Evolutionary conservation across 2,113 vertebrate genomes (phyloP).

Genomic region (Oryzias melastigma): DNA sequence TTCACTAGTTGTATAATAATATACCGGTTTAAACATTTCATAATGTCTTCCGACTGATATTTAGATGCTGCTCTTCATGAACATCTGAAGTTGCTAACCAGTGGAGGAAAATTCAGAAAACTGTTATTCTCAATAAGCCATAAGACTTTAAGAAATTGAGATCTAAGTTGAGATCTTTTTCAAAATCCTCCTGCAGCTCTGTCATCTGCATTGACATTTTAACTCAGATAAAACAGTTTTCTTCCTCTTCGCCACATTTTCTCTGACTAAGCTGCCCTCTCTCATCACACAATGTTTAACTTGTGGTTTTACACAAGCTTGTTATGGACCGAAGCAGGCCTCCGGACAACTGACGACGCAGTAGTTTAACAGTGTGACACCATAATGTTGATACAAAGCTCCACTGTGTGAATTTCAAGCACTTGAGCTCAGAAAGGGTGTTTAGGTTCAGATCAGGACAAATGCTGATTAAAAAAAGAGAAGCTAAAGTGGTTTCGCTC

Average conservation of each 20-base stretch:
- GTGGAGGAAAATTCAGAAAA: background rate
- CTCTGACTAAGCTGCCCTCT: constrained; percentile 24
- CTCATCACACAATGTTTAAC: constrained; percentile 43
- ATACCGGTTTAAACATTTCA: no score
- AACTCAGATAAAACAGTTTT: constrained; percentile 15
- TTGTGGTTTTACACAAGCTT: constrained; percentile 42
- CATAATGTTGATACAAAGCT: constrained; percentile 12
- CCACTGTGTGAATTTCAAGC: constrained; percentile 1
- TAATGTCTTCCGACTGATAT: background rate
- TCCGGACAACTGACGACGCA: constrained; percentile 37
- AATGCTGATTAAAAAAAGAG: constrained; percentile 2
- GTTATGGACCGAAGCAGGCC: constrained; percentile 19
- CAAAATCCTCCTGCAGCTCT: constrained; percentile 1
- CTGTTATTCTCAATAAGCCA: background rate
- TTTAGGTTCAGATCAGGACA: background rate
- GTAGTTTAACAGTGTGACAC: constrained; percentile 14
- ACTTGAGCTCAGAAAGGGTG: background rate
- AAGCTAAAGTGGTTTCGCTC: background rate
- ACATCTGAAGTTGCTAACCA: background rate
- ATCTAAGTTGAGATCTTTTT: background rate
- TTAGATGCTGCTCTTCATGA: background rate
- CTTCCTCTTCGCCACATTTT: constrained; percentile 8
- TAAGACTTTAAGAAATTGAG: background rate
- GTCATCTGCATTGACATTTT: constrained; percentile 14
- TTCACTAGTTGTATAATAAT: no score